A percentile compares a stretch with the other conserved stretches of the same genome.
Conservation (phyloP, 1,140 invertebrate genomes). For the Camponotus floridanus region DNA sequence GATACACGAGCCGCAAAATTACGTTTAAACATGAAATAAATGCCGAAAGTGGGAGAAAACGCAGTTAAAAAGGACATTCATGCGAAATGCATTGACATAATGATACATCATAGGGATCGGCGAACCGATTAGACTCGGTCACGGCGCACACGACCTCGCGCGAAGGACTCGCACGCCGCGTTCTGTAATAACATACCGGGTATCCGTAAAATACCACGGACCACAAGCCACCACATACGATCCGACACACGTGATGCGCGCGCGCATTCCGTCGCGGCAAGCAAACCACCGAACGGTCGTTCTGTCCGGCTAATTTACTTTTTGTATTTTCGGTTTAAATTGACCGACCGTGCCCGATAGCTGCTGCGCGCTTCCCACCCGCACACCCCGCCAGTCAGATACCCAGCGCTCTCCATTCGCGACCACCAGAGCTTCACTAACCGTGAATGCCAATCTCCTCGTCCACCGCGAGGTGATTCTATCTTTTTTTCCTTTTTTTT, state of each 20-base stretch:
- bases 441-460: slow-evolving; percentile 83
- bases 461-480: slow-evolving; percentile 73
- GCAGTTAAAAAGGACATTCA: not conserved
- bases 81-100: slow-evolving; percentile 5
- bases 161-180: not conserved
- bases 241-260: slow-evolving; percentile 83
- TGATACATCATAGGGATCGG: slow-evolving; percentile 16
- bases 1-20: not conserved
- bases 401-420: slow-evolving; percentile 79
- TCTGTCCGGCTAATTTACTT: slow-evolving; percentile 85
- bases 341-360: slow-evolving; percentile 79
- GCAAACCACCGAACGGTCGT: slow-evolving; percentile 84
- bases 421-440: slow-evolving; percentile 77
- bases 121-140: slow-evolving; percentile 48
- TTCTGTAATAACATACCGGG: slow-evolving; percentile 80
- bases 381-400: slow-evolving; percentile 62
- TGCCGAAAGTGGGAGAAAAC: not conserved
- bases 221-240: slow-evolving; percentile 80
- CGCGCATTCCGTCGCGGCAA: slow-evolving; percentile 57
- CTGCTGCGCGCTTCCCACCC: slow-evolving; percentile 61
- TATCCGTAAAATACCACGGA: slow-evolving; percentile 82
- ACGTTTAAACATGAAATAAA: not conserved
- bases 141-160: not conserved
- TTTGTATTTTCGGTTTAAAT: slow-evolving; percentile 86
- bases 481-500: slow-evolving; percentile 33